Percentiles rank a stretch among this genome's conserved stretches.
Evolutionary conservation across 2,888 invertebrate genomes (phyloP).

Genomic region (Meta bourneti): DNA sequence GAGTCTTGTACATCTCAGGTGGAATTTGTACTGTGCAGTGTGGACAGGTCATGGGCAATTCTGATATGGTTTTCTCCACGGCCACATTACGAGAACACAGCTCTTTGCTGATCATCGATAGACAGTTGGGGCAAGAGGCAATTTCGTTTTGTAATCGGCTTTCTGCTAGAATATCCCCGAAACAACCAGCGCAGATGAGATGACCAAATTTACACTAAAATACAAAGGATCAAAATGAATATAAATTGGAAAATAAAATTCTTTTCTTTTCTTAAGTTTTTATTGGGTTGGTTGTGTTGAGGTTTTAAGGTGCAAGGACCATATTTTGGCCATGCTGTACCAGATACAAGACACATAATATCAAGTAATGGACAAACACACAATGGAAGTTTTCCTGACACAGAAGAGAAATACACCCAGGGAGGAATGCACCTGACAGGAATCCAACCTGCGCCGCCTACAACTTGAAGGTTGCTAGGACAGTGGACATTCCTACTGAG

Average conservation of each 20-base stretch:
- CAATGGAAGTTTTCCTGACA: too few relatives aligned
- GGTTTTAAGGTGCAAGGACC: too few relatives aligned
- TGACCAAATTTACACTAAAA: slow-evolving; percentile 95
- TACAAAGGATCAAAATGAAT: background rate
- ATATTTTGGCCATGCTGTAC: too few relatives aligned
- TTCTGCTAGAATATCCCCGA: slow-evolving; percentile 96
- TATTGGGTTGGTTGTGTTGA: background rate
- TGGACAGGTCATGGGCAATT: slow-evolving; percentile 94
- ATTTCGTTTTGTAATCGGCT: slow-evolving; percentile 94
- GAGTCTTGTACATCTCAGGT: slow-evolving; percentile 90
- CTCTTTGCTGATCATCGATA: slow-evolving; percentile 93
- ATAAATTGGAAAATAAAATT: background rate
- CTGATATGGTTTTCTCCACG: slow-evolving; percentile 96
- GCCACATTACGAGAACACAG: slow-evolving; percentile 91
- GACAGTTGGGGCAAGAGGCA: slow-evolving; percentile 96
- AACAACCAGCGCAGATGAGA: slow-evolving; percentile 97
- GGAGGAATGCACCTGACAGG: too few relatives aligned
- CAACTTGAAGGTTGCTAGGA: too few relatives aligned
- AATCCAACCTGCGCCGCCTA: too few relatives aligned
- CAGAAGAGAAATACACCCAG: too few relatives aligned
- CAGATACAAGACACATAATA: too few relatives aligned
- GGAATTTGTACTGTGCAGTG: slow-evolving; percentile 93
- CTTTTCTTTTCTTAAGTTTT: background rate
- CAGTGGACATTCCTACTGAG: too few relatives aligned
- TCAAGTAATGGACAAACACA: too few relatives aligned